Conservation (phyloP, 2,888 invertebrate genomes). For the Piscicola geometra region DNA sequence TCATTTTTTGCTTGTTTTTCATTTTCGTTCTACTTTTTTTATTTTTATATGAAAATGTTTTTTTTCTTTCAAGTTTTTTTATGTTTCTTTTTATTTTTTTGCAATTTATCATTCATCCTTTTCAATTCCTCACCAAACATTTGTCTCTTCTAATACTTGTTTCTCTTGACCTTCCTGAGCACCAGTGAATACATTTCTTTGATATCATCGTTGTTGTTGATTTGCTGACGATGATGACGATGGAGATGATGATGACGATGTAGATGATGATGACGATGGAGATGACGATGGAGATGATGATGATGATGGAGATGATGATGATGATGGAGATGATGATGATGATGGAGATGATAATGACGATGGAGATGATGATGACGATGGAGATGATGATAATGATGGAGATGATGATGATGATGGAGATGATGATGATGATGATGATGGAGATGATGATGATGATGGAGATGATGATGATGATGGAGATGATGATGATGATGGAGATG, state of each 20-base stretch:
- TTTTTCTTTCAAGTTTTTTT: neutral
- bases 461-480: too few species aligned
- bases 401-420: too few species aligned
- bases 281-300: slow-evolving; percentile 27
- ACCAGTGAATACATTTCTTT: too few species aligned
- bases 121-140: too few species aligned
- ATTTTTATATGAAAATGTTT: neutral
- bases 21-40: neutral
- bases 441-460: too few species aligned
- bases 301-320: slow-evolving; percentile 33
- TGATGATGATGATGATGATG: too few species aligned
- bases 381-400: neutral
- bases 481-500: too few species aligned
- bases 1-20: neutral
- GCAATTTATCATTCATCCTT: too few species aligned
- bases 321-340: slow-evolving; percentile 34
- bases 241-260: slow-evolving; percentile 33
- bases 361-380: slow-evolving; percentile 26
- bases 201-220: too few species aligned
- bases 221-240: slow-evolving; percentile 29
- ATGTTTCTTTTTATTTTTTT: neutral
- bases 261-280: slow-evolving; percentile 26
- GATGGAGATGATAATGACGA: slow-evolving; percentile 31
- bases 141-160: too few species aligned
- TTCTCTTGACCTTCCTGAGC: too few species aligned